Evolutionary conservation across 2,888 invertebrate genomes (phyloP).

Genomic region (Kuschelorhynchus macadamiae): DNA sequence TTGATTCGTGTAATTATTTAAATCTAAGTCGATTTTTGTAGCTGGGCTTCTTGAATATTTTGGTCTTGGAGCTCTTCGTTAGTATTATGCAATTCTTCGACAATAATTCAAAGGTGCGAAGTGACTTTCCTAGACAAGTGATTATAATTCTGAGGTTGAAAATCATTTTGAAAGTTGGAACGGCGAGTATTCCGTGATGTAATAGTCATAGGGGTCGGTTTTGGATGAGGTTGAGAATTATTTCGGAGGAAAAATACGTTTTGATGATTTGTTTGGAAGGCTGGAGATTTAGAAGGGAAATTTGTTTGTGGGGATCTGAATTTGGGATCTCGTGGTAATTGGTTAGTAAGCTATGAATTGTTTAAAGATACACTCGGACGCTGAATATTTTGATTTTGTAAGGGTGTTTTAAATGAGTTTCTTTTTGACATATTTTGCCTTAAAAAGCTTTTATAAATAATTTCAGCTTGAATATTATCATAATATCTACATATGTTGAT

Average conservation of each 20-base stretch:
- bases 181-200: not conserved
- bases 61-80: not conserved
- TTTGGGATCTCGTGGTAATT: slow-evolving; percentile 12
- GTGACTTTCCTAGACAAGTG: slow-evolving; percentile 4
- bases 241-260: slow-evolving; percentile 3
- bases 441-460: slow-evolving; percentile 9
- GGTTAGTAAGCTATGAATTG: not conserved
- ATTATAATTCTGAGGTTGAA: not conserved
- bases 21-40: not conserved
- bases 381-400: not conserved
- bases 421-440: slow-evolving; percentile 14
- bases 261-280: not conserved
- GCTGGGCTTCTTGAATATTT: not conserved
- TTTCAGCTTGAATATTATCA: slow-evolving; percentile 14
- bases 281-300: not conserved
- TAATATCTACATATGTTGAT: slow-evolving; percentile 19
- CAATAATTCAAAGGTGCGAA: not conserved
- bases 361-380: too few relatives aligned
- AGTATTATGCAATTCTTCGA: slow-evolving; percentile 11
- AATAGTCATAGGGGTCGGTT: not conserved
- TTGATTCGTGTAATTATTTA: slow-evolving; percentile 1
- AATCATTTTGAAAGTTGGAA: not conserved
- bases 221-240: not conserved
- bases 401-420: not conserved
- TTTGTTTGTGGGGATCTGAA: not conserved